phyloP scores from a whole-genome alignment of 2,888 invertebrate species.

The Caenorhabditis sp. region DNA sequence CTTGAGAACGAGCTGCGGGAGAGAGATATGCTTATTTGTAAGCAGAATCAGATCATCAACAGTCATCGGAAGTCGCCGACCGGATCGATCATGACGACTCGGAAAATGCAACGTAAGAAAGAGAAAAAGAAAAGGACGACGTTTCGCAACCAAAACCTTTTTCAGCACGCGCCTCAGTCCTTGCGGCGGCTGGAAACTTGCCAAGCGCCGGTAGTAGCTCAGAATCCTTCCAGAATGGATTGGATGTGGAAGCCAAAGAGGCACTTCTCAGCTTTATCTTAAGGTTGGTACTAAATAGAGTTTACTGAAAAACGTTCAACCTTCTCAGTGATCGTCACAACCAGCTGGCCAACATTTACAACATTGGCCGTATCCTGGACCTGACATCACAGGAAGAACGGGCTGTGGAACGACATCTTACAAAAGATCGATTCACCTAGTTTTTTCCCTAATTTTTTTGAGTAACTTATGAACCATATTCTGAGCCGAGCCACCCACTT shows the following conservation, averaged over 20 bases:
- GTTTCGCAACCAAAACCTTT: too few relatives aligned
- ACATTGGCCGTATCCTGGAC: conserved; percentile 68
- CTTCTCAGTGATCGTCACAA: conserved; percentile 61
- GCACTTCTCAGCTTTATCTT: conserved; percentile 60
- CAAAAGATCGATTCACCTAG: conserved; percentile 60
- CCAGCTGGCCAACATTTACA: conserved; percentile 70
- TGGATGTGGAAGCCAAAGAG: conserved; percentile 56
- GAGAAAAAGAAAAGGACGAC: too few relatives aligned
- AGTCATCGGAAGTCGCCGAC: conserved; percentile 66
- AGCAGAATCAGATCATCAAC: conserved; percentile 74
- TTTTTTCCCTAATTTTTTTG: neutral
- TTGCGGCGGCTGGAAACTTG: conserved; percentile 59
- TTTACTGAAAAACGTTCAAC: neutral
- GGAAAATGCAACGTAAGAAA: conserved; percentile 54
- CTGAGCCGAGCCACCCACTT: neutral
- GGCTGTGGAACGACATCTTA: conserved; percentile 59
- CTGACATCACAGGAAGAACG: conserved; percentile 64
- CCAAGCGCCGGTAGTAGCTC: conserved; percentile 68
- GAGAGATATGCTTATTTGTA: conserved; percentile 73
- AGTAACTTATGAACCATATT: conserved; percentile 36
- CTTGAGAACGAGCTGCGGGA: conserved; percentile 74
- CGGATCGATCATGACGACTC: conserved; percentile 39
- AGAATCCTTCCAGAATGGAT: conserved; percentile 65
- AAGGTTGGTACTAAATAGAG: conserved; percentile 30
- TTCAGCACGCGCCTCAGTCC: conserved; percentile 51